phyloP scores from a whole-genome alignment of 1,140 invertebrate species.

The Trichogramma pretiosum region DNA sequence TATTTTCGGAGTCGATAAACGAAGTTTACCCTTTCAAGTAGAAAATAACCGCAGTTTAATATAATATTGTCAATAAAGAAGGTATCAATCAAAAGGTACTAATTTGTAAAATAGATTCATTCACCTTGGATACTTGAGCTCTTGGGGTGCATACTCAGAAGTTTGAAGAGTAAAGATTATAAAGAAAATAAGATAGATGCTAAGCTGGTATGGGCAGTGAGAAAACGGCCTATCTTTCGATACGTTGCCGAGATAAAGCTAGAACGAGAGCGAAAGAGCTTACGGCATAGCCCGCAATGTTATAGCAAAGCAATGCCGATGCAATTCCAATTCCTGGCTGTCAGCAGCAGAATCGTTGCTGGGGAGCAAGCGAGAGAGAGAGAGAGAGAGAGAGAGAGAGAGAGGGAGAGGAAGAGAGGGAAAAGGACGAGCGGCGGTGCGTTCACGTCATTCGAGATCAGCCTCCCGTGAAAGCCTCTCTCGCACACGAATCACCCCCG shows the following conservation, averaged over 20 bases:
- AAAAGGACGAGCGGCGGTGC: too few relatives aligned
- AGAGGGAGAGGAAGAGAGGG: neutral
- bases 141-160: neutral
- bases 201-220: conserved; percentile 15
- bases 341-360: conserved; percentile 43
- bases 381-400: conserved; percentile 4
- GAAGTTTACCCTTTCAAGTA: too few relatives aligned
- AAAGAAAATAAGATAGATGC: neutral
- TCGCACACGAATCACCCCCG: too few relatives aligned
- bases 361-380: neutral
- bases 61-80: too few relatives aligned
- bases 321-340: conserved; percentile 49
- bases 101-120: too few relatives aligned
- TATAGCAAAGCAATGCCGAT: conserved; percentile 41
- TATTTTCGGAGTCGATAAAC: too few relatives aligned
- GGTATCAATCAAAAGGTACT: too few relatives aligned
- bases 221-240: conserved; percentile 24
- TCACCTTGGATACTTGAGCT: neutral
- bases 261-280: neutral
- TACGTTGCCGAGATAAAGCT: conserved; percentile 7
- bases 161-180: neutral
- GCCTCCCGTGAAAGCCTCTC: too few relatives aligned
- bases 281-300: conserved; percentile 26
- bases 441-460: too few relatives aligned
- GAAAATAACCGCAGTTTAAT: too few relatives aligned